These are phyloP conservation scores for Bugula neritina DNA, from an alignment of 2,888 invertebrate genomes.

Conservation along the genomic window DNA sequence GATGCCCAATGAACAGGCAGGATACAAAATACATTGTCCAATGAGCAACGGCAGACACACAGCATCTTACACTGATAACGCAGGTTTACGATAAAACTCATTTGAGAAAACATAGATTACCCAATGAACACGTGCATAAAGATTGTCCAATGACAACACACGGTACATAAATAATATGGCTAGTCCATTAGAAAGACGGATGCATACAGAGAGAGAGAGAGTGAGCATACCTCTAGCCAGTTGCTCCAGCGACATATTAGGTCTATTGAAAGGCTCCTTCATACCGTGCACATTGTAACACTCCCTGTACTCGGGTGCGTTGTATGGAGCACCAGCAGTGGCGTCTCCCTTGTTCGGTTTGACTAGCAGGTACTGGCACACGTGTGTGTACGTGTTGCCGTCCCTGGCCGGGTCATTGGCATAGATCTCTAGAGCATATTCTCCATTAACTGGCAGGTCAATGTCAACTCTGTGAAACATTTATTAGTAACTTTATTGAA, in stretches of 20 bases:
- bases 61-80: no score
- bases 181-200: no score
- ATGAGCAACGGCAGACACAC: no score
- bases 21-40: no score
- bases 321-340: background rate
- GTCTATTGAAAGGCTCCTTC: background rate
- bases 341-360: slow-evolving; percentile 7
- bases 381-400: slow-evolving; percentile 49
- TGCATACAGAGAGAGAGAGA: no score
- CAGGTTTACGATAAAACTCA: no score
- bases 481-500: background rate
- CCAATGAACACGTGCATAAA: no score
- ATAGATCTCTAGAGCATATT: slow-evolving; percentile 53
- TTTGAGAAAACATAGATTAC: no score
- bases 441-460: slow-evolving; percentile 46
- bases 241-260: slow-evolving; percentile 2
- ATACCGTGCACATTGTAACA: slow-evolving; percentile 25
- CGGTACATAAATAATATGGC: no score
- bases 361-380: slow-evolving; percentile 45
- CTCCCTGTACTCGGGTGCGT: slow-evolving; percentile 23
- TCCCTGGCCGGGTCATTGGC: slow-evolving; percentile 52
- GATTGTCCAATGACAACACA: no score
- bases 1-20: no score
- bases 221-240: slow-evolving; percentile 20
- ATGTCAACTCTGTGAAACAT: slow-evolving; percentile 28